Percentiles rank a stretch among this genome's conserved stretches.
These are phyloP conservation scores for Anisognathus igniventris DNA, from an alignment of 2,797 vertebrate species.

Conservation along the genomic window DNA sequence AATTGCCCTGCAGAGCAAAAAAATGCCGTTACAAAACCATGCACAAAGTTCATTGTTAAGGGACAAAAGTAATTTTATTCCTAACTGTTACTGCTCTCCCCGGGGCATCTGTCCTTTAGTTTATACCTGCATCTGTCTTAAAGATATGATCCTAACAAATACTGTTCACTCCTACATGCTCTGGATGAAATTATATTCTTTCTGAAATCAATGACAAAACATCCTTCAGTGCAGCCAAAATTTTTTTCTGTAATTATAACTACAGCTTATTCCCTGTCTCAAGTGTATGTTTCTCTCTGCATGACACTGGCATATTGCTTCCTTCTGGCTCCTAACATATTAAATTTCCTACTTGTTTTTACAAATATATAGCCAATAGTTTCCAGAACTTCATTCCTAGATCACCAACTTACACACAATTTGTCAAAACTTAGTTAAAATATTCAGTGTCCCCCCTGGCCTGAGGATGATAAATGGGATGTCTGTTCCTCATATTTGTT, in stretches of 20 bases:
- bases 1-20: background rate
- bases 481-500: slow-evolving; percentile 42
- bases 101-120: background rate
- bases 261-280: background rate
- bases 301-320: background rate
- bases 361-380: background rate
- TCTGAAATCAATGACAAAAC: background rate
- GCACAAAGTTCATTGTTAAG: background rate
- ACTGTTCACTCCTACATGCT: background rate
- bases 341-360: slow-evolving; percentile 38
- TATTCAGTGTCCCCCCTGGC: background rate
- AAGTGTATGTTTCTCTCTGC: background rate
- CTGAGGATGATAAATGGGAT: slow-evolving; percentile 48
- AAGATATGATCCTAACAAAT: background rate
- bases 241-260: background rate
- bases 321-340: slow-evolving; percentile 23
- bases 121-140: background rate
- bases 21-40: background rate
- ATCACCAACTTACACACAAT: slow-evolving; percentile 18
- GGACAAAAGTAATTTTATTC: background rate
- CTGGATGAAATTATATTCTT: background rate
- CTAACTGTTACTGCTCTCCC: background rate
- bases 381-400: slow-evolving; percentile 43
- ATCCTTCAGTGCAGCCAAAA: background rate
- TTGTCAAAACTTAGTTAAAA: slow-evolving; percentile 55